Evolutionary conservation across 2,797 vertebrate genomes (phyloP), one percentile per base, ranked within the genome.

Genomic region (Picus viridis): DNA sequence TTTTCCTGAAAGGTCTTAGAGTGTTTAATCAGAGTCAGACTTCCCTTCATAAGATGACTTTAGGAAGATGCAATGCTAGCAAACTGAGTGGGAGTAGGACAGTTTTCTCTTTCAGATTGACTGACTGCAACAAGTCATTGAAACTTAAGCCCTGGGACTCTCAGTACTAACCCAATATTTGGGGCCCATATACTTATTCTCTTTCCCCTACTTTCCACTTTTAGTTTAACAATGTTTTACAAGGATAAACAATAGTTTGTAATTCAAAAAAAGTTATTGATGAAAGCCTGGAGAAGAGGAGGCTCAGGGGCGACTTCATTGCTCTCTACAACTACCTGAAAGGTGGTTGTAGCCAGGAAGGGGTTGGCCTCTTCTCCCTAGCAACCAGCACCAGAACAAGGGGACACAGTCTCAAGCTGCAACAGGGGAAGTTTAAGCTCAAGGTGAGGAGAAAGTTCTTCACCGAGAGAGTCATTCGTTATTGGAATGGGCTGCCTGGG

Each of bases 21-120:
- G 24, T 23, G 24, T 59, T 65, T 26, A 63, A 7, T 3, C n/a
- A 81, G 58, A 80, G 3, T 8, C 41, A 34, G 53, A 29, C 27
- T 62, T 76, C 14, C 8, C 5, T 4, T 69, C 7, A 2, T n/a
- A 72, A 26, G 6, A 36, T 12, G 18, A 11, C 0, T 0, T 3
- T 54, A 10, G 23, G 62, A 83, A 72, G 2, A 36, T 1, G 16
- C 7, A 56, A 7, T 70, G 15, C 24, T 30, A 18, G 27, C 19
- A 59, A 62, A 56, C 4, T 17, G 26, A 7, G 5, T 29, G 10
- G 20, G 18, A 70, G 14, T 7, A 49, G 15, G 19, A 71, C 7
- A 3, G 7, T 83, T 53, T 67, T 16, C 16, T 77, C 16, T 73
- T 87, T 36, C 34, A 59, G 26, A 32, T 23, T 36, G 20, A 27